Percentiles rank a stretch among this genome's conserved stretches.
Conservation (phyloP, 1,140 invertebrate species). For the Limonius californicus region DNA sequence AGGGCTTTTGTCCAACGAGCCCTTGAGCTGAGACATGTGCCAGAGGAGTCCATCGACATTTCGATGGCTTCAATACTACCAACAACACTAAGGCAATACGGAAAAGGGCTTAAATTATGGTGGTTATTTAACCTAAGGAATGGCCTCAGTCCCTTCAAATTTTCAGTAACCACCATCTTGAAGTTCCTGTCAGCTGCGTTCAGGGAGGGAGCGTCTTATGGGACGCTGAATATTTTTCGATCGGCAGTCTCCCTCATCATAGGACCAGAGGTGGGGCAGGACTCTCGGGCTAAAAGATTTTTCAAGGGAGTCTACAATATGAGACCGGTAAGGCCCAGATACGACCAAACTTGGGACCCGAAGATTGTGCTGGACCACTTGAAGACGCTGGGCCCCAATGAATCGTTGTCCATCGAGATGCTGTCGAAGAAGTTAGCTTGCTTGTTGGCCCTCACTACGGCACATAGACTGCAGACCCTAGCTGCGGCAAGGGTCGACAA, state of each 20-base stretch:
- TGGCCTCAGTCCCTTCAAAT: neutral
- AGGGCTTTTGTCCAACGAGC: neutral
- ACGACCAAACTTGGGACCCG: slow-evolving; percentile 34
- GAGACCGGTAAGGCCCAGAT: slow-evolving; percentile 30
- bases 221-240: neutral
- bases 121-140: neutral
- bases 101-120: neutral
- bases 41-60: neutral
- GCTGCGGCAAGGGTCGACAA: neutral
- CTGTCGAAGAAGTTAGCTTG: neutral
- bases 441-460: neutral
- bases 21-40: neutral
- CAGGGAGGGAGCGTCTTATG: neutral
- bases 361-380: neutral
- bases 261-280: neutral
- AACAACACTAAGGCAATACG: neutral
- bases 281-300: slow-evolving; percentile 9
- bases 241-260: neutral
- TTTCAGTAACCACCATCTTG: neutral
- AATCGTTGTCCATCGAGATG: neutral
- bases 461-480: neutral
- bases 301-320: slow-evolving; percentile 32
- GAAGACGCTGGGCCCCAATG: neutral
- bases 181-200: neutral
- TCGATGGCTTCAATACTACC: neutral